These are phyloP conservation scores for Xiphorhynchus erythropygius DNA, from an alignment of 2,797 vertebrate genomes.

Conservation along the genomic window DNA sequence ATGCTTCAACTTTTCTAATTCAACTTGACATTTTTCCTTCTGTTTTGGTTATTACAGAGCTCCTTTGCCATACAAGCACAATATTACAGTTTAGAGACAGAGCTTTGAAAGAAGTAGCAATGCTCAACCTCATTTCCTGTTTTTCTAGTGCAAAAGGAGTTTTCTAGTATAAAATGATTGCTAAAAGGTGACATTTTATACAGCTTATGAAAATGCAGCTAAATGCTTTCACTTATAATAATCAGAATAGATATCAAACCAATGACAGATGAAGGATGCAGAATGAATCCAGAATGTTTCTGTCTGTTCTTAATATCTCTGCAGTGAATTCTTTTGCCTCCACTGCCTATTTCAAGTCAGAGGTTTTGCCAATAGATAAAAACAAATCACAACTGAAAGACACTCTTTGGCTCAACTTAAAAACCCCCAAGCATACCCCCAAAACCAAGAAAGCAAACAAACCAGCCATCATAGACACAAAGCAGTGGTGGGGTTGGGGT, in stretches of 20 bases:
- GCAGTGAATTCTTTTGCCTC: neutral
- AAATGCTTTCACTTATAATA: neutral
- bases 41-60: neutral
- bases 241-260: neutral
- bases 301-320: neutral
- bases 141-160: neutral
- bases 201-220: neutral
- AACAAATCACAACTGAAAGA: neutral
- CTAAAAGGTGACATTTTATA: neutral
- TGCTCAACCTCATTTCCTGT: neutral
- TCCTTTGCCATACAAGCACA: neutral
- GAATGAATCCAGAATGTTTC: neutral
- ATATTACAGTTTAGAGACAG: neutral
- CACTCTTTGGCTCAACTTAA: neutral
- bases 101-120: neutral
- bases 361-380: neutral
- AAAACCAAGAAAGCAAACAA: neutral
- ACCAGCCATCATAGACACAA: neutral
- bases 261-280: neutral
- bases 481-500: rapidly evolving
- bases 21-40: neutral
- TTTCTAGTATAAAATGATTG: neutral
- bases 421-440: neutral
- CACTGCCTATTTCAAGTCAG: neutral
- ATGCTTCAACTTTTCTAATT: neutral